These are phyloP conservation scores for Latrodectus hesperus DNA, from an alignment of 2,888 invertebrate genomes.

Conservation along the genomic window DNA sequence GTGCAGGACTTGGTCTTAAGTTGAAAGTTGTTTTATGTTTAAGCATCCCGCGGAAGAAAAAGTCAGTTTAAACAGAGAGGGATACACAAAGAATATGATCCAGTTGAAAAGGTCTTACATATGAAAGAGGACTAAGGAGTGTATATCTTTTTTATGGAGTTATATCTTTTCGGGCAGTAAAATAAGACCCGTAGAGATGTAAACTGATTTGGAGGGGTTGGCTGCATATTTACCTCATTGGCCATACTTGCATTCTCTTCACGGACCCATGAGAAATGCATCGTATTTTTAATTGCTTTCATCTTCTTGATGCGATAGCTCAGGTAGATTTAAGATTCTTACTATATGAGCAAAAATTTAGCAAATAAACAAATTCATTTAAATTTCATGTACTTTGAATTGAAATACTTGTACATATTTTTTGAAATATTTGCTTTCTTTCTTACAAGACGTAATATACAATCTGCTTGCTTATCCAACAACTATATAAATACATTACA, in stretches of 20 bases:
- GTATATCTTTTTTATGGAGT: slow-evolving; percentile 16
- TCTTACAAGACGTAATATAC: too few relatives aligned
- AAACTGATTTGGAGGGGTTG: slow-evolving; percentile 12
- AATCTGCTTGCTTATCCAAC: too few relatives aligned
- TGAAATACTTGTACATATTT: too few relatives aligned
- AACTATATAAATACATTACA: too few relatives aligned
- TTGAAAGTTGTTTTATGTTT: slow-evolving; percentile 37
- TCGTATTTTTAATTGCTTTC: too few relatives aligned
- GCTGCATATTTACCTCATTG: background rate
- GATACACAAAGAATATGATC: slow-evolving; percentile 28
- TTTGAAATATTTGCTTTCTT: too few relatives aligned
- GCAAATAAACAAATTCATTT: too few relatives aligned
- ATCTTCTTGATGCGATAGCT: too few relatives aligned
- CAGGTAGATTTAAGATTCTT: too few relatives aligned
- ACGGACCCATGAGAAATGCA: rapidly evolving
- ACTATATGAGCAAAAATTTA: too few relatives aligned
- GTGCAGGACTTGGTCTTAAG: slow-evolving; percentile 40
- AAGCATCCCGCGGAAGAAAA: slow-evolving; percentile 16
- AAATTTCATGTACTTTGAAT: too few relatives aligned
- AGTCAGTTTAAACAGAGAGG: slow-evolving; percentile 23
- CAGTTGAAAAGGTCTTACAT: slow-evolving; percentile 5
- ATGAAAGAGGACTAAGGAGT: slow-evolving; percentile 1
- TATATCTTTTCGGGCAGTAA: slow-evolving; percentile 20
- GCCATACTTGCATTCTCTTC: too few relatives aligned
- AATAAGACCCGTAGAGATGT: slow-evolving; percentile 21